A percentile compares a stretch with the other conserved stretches of the same genome.
Evolutionary conservation across 2,113 vertebrate genomes (phyloP).

Genomic region (Donacobius atricapilla): DNA sequence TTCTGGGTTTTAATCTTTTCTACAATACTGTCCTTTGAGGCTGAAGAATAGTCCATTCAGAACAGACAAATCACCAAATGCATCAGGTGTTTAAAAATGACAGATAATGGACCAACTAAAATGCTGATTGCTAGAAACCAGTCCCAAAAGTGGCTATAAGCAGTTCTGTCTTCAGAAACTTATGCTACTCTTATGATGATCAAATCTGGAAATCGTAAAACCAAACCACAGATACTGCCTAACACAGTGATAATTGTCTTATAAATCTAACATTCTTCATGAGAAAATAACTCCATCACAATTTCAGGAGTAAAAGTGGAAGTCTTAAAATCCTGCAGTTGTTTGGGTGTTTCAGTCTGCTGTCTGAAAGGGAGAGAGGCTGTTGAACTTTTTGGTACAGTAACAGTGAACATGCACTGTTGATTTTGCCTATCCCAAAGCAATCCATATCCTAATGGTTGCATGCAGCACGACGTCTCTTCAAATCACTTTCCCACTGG

Average conservation of each 20-base stretch:
- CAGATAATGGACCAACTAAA: background rate
- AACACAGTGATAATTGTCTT: background rate
- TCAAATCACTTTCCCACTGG: background rate
- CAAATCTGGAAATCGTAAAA: background rate
- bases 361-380: background rate
- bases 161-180: background rate
- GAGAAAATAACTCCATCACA: background rate
- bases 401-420: rapidly evolving
- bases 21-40: background rate
- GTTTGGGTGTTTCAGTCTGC: background rate
- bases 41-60: background rate
- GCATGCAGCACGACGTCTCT: background rate
- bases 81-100: background rate
- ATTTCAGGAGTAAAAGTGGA: background rate
- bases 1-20: background rate
- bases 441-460: background rate
- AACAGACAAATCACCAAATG: background rate
- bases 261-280: background rate
- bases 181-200: background rate
- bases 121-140: background rate
- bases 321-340: background rate
- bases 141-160: background rate
- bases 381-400: background rate
- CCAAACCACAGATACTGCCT: background rate
- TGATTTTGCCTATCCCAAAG: background rate